phyloP scores from a whole-genome alignment of 2,113 vertebrate species.

The Ictalurus punctatus region DNA sequence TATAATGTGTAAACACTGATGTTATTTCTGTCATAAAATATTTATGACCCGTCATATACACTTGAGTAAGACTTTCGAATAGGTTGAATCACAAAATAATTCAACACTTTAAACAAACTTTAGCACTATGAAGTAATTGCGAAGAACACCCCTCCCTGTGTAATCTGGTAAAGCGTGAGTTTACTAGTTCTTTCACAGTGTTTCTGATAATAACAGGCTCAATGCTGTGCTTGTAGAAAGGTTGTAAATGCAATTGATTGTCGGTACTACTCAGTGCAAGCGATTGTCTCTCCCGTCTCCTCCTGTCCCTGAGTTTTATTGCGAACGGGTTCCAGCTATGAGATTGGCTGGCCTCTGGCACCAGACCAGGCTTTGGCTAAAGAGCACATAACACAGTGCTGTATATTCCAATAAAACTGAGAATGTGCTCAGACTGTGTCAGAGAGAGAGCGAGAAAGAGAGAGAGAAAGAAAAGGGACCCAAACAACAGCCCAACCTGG shows the following conservation, averaged over 20 bases:
- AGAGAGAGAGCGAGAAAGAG: slow-evolving; percentile 20
- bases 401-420: slow-evolving; percentile 64
- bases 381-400: slow-evolving; percentile 59
- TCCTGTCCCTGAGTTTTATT: slow-evolving; percentile 48
- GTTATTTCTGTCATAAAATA: slow-evolving; percentile 45
- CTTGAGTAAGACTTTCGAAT: slow-evolving; percentile 22
- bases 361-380: slow-evolving; percentile 64
- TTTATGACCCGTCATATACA: slow-evolving; percentile 27
- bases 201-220: slow-evolving; percentile 21
- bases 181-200: slow-evolving; percentile 29
- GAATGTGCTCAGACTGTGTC: slow-evolving; percentile 40
- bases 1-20: slow-evolving; percentile 43
- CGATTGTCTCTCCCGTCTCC: not conserved
- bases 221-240: slow-evolving; percentile 29
- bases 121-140: not conserved
- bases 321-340: slow-evolving; percentile 52
- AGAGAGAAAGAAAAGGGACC: slow-evolving; percentile 47
- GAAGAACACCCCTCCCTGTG: not conserved
- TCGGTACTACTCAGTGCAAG: slow-evolving; percentile 31
- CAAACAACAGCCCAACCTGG: slow-evolving; percentile 60
- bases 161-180: not conserved
- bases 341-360: slow-evolving; percentile 67
- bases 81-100: slow-evolving; percentile 41
- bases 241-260: slow-evolving; percentile 47
- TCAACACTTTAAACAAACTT: slow-evolving; percentile 28